phyloP scores from a whole-genome alignment of 2,888 invertebrate species.

The Tipula vernalis region DNA sequence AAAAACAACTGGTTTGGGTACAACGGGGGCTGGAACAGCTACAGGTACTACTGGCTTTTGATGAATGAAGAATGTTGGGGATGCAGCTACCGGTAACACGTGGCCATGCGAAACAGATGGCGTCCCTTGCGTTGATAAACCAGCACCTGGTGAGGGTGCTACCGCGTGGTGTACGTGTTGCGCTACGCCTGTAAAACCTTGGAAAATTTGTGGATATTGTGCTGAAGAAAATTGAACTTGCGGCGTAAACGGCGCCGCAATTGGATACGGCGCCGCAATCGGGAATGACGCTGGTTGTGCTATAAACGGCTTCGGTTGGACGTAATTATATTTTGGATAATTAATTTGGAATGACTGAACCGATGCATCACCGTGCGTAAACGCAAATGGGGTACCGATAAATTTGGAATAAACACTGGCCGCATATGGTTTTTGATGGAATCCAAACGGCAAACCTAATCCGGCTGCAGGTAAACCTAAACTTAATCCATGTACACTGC shows the following conservation, averaged over 20 bases:
- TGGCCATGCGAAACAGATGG: not conserved
- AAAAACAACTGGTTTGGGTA: not conserved
- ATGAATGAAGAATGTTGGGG: not conserved
- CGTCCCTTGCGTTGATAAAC: not conserved
- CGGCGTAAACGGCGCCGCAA: not conserved
- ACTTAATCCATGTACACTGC: not conserved
- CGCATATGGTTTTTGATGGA: not conserved
- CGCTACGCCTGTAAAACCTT: not conserved
- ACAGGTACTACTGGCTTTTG: not conserved
- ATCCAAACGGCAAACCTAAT: not conserved
- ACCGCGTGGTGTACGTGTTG: not conserved
- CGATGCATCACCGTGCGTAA: not conserved
- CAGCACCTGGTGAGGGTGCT: not conserved
- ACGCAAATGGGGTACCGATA: not conserved
- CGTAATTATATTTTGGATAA: not conserved
- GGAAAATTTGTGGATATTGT: not conserved
- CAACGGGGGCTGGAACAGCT: not conserved
- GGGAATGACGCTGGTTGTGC: not conserved
- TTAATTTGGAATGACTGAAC: conserved; percentile 4
- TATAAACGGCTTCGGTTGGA: not conserved
- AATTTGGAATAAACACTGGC: not conserved
- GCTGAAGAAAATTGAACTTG: not conserved
- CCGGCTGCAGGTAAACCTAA: not conserved
- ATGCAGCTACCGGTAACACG: not conserved
- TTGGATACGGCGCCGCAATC: not conserved